Evolutionary conservation across 2,888 invertebrate genomes (phyloP).

Genomic region (Odontocolon sp.): DNA sequence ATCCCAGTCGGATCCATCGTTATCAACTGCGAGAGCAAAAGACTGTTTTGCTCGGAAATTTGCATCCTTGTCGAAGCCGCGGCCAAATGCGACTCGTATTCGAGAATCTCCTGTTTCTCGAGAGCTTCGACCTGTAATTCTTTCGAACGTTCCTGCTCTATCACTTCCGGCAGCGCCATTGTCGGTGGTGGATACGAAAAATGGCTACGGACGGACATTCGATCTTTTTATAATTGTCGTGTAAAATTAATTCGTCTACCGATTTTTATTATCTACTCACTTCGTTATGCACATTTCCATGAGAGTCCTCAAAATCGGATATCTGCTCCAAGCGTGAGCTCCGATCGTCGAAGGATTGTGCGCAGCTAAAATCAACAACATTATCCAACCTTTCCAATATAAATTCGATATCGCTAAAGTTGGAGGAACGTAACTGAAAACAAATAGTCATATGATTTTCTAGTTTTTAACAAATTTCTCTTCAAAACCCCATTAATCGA

Average conservation of each 20-base stretch:
- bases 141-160: constrained; percentile 84
- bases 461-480: neutral
- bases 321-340: constrained; percentile 92
- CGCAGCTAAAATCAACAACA: constrained; percentile 93
- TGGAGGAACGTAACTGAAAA: constrained; percentile 88
- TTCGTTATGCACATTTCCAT: constrained; percentile 99
- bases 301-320: constrained; percentile 93
- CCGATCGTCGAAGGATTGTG: constrained; percentile 96
- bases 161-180: constrained; percentile 83
- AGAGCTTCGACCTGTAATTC: constrained; percentile 87
- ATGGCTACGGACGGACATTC: constrained; percentile 83
- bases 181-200: constrained; percentile 88
- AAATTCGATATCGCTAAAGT: constrained; percentile 94
- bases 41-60: constrained; percentile 94
- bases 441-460: constrained; percentile 3
- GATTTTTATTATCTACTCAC: too few relatives aligned
- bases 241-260: too few relatives aligned
- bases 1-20: constrained; percentile 92
- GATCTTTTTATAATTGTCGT: too few relatives aligned
- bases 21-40: constrained; percentile 92
- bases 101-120: constrained; percentile 90
- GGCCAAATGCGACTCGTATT: constrained; percentile 96
- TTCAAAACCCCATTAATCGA: too few relatives aligned
- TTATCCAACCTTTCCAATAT: constrained; percentile 97
- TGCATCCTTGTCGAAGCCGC: constrained; percentile 93